Evolutionary conservation across 2,113 vertebrate genomes (phyloP), one percentile per base, ranked within the genome.

Genomic region (Antigone vipio): DNA sequence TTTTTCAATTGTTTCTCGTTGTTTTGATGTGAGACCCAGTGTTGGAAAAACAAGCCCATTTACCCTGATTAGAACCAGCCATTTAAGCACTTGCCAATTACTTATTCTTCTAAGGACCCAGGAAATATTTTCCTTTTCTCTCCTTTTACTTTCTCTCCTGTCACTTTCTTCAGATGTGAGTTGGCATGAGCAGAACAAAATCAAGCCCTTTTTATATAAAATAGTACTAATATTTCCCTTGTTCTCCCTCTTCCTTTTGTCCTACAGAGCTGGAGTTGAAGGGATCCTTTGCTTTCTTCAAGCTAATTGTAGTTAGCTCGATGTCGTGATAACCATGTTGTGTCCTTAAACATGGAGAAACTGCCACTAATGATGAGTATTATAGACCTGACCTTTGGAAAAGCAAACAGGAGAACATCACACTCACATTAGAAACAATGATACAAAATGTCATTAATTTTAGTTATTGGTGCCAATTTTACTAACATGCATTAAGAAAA

Each of bases 1-100:
- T 55, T 95, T 93, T 94, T 82, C 69, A 49, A 92, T 95, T 95
- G 93, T 96, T 95, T 95, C 88, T 75, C 79, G n/a, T 92, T 97
- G 85, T 95, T 95, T 92, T 92, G 80, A 75, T 92, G 94, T 93
- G 76, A 93, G 60, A 93, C 52, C 64, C 89, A 91, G 56, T 96
- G 95, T 96, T 97, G 94, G 83, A 96, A 96, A 96, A 97, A 96
- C 95, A 96, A 97, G 84, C 47, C 86, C 86, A 78, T 95, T 92
- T 95, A 92, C 89, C 73, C 84, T 75, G 76, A 86, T 92, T 95
- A 84, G 80, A 95, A 78, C 55, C 89, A 92, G 64, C 64, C 68
- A 87, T 93, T 95, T 91, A 95, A 93, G 52, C 69, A 84, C 64
- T 83, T 95, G 76, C 72, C 86, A 92, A 67, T 96, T 89, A 95